Percentiles rank a stretch among this genome's conserved stretches.
Conservation (phyloP, 2,888 invertebrate genomes). For the Koerneria pararmatus region DNA sequence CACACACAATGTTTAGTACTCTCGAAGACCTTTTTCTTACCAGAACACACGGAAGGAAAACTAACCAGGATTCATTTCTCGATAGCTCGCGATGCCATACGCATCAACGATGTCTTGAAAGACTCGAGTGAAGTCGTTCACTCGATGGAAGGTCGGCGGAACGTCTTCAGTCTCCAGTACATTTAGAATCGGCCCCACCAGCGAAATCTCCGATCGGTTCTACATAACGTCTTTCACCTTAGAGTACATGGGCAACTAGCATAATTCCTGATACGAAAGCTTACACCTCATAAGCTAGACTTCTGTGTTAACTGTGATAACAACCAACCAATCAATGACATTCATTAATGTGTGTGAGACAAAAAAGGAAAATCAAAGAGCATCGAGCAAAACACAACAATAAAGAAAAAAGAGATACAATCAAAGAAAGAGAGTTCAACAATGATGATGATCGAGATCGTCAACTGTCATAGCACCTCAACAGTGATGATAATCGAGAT, state of each 20-base stretch:
- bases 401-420: too few relatives aligned
- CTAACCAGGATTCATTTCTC: slow-evolving; percentile 91
- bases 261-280: background rate
- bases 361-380: too few relatives aligned
- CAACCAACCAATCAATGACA: background rate
- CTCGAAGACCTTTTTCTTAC: background rate
- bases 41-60: background rate
- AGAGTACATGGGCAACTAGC: background rate
- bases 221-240: background rate
- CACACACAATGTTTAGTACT: slow-evolving; percentile 15
- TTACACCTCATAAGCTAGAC: background rate
- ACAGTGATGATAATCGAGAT: too few relatives aligned
- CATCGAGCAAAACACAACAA: too few relatives aligned
- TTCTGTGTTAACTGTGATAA: background rate
- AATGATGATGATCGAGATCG: too few relatives aligned
- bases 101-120: slow-evolving; percentile 93
- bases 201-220: slow-evolving; percentile 8
- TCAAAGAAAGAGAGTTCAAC: too few relatives aligned
- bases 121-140: slow-evolving; percentile 89
- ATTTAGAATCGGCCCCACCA: slow-evolving; percentile 90
- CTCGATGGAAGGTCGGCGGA: slow-evolving; percentile 91
- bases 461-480: too few relatives aligned
- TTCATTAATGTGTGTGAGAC: too few relatives aligned
- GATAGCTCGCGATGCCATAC: slow-evolving; percentile 89
- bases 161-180: slow-evolving; percentile 73